These are phyloP conservation scores for Pristis pectinata DNA, from an alignment of 2,797 vertebrate species.

Conservation along the genomic window DNA sequence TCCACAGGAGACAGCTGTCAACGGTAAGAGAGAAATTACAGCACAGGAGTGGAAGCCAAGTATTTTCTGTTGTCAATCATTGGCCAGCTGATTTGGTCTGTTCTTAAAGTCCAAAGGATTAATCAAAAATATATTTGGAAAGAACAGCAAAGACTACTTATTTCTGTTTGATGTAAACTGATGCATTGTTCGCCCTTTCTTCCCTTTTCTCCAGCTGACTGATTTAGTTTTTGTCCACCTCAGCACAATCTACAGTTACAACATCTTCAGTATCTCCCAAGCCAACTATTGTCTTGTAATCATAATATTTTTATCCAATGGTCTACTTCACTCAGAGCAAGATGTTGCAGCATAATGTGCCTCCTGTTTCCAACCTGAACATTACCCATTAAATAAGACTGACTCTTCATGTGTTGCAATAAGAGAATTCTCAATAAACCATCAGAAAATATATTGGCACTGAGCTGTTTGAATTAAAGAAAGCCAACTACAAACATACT, in stretches of 20 bases:
- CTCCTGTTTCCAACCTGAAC: not conserved
- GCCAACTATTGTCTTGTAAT: not conserved
- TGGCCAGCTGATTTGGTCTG: not conserved
- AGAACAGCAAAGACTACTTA: not conserved
- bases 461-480: not conserved
- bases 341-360: not conserved
- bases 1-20: slow-evolving; percentile 85
- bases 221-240: not conserved
- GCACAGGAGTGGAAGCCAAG: not conserved
- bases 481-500: not conserved
- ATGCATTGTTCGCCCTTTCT: not conserved
- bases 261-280: not conserved
- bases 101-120: not conserved
- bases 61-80: not conserved
- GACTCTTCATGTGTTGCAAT: not conserved
- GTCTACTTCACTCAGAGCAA: not conserved
- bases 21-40: not conserved
- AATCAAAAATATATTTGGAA: not conserved
- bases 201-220: not conserved
- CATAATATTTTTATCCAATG: not conserved
- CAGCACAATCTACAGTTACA: not conserved
- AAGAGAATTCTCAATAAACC: not conserved
- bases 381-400: not conserved
- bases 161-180: not conserved
- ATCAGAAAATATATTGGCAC: not conserved